Conservation (phyloP, 92 coral and sea anemone species). For the Palythoa grandis region DNA sequence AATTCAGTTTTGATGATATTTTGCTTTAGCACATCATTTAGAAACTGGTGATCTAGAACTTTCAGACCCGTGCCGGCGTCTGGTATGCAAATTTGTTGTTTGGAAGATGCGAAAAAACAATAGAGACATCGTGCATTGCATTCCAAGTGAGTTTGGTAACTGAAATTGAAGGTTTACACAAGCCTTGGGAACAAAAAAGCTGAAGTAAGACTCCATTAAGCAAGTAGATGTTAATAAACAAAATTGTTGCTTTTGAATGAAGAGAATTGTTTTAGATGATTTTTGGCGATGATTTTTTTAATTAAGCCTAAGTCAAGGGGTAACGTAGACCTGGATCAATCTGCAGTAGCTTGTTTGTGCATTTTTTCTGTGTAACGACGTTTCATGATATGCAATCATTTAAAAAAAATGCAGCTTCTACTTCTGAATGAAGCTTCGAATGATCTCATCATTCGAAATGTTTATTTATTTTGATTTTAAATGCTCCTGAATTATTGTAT, state of each 20-base stretch:
- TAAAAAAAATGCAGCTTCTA: too few relatives aligned
- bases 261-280: not conserved
- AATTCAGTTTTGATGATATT: not conserved
- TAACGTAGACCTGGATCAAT: too few relatives aligned
- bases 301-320: not conserved
- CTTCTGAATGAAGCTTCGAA: too few relatives aligned
- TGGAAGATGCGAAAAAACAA: not conserved
- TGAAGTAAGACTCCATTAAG: not conserved
- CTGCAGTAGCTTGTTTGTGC: too few relatives aligned
- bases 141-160: conserved; percentile 6
- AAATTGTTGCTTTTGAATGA: not conserved
- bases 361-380: too few relatives aligned
- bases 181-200: not conserved
- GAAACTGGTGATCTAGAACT: not conserved
- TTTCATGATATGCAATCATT: too few relatives aligned
- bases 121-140: conserved; percentile 1
- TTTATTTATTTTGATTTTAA: not conserved
- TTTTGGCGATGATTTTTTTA: not conserved
- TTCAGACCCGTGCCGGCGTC: not conserved
- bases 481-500: not conserved
- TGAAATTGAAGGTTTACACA: not conserved
- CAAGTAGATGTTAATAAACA: not conserved
- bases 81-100: not conserved
- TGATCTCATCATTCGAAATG: too few relatives aligned
- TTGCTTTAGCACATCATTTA: not conserved